These are phyloP conservation scores for Ephialtes manifestator DNA, from an alignment of 2,888 invertebrate species.

Conservation along the genomic window DNA sequence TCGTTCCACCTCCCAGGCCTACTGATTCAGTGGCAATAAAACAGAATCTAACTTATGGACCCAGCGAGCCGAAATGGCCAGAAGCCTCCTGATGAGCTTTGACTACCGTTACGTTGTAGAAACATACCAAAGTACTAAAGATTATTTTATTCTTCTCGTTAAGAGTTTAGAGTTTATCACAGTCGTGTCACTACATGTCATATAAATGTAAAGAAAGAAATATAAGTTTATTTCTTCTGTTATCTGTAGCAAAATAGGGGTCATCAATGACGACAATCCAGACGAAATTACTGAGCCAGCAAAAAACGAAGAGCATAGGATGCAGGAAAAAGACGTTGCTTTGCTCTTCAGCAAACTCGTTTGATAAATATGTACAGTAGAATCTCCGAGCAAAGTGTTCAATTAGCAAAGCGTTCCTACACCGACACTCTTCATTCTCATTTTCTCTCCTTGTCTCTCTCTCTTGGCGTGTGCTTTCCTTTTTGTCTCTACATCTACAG, in stretches of 20 bases:
- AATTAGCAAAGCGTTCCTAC: conserved; percentile 43
- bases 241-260: not conserved
- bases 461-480: not conserved
- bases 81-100: conserved; percentile 32
- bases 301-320: no score
- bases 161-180: conserved; percentile 9
- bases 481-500: conserved; percentile 25
- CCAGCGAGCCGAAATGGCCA: conserved; percentile 27
- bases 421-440: conserved; percentile 21
- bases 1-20: not conserved
- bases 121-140: not conserved
- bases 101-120: conserved; percentile 15
- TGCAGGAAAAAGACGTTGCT: not conserved
- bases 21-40: conserved; percentile 36
- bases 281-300: not conserved
- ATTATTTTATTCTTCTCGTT: conserved; percentile 31
- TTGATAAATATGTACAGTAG: not conserved
- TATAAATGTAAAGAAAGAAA: not conserved
- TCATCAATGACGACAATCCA: not conserved
- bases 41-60: conserved; percentile 23
- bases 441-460: not conserved
- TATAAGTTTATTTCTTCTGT: not conserved
- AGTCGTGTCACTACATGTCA: not conserved
- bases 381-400: conserved; percentile 19
- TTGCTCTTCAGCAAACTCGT: not conserved